Evolutionary conservation across 2,113 vertebrate genomes (phyloP), one percentile per base, ranked within the genome.

Genomic region (Leucopternis melanops): DNA sequence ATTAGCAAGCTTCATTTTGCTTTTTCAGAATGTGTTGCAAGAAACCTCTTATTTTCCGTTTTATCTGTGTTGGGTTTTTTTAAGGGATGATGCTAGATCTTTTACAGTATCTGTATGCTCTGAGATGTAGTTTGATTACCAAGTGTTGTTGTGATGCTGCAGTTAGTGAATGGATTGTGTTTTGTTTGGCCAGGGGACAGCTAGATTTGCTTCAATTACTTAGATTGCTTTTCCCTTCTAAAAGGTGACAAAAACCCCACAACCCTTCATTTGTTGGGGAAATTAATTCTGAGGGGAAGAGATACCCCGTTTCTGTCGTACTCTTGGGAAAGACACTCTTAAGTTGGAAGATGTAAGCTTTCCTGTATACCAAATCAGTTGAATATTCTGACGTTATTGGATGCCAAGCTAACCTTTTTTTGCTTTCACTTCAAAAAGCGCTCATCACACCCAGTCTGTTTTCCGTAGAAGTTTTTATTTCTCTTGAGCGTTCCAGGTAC

Each of bases 21-120:
- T 77, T 52, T 52, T 11, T 17, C 75, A 55, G 42, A 59, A 16
- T 1, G 6, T 10, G 9, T 21, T 38, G 21, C 38, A 65, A 45
- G 74, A 71, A 38, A n/a, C 36, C 3, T 54, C 63, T 84, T 50
- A 11, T 36, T 81, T 82, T 63, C 26, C 10, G 59, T 47, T 66
- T 23, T 16, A 13, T 9, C 23, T n/a, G 11, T 5, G 31, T 38
- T 42, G 13, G 0, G 0, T 0, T 10, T 47, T n/a, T 47, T 50
- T 57, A 85, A 79, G 44, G 84, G 38, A 8, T 25, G 47, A 17
- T 49, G 72, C 57, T 52, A 44, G 11, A 47, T 66, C 38, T 62
- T 47, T 69, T 42, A 54, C 32, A 16, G 7, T 85, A 14, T 34
- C 81, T 72, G 55, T 77, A 34, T 78, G 73, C 34, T 90, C 66